phyloP scores from a whole-genome alignment of 30 jellyfish, hydroid and myxozoan genomes.

The Chrysaora quinquecirrha region DNA sequence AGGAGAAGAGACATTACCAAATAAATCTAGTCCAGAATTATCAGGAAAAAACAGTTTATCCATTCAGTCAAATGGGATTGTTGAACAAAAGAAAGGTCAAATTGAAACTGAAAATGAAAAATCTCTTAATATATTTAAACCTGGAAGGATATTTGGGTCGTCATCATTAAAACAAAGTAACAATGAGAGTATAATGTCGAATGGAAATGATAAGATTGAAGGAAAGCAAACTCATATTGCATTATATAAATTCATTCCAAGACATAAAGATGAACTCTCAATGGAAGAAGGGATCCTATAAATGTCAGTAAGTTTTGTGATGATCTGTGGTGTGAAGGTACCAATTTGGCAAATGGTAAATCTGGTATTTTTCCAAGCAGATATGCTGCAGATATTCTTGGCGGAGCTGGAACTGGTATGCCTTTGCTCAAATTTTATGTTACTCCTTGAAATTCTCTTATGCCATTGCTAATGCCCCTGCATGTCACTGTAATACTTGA shows the following conservation, averaged over 20 bases:
- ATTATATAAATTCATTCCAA: conserved; percentile 70
- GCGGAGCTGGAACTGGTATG: conserved; percentile 13
- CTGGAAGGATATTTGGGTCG: conserved; percentile 15
- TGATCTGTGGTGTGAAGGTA: conserved; percentile 93
- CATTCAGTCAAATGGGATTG: neutral
- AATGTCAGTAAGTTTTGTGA: conserved; percentile 71
- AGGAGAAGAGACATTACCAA: conserved; percentile 50
- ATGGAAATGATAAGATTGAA: conserved; percentile 2
- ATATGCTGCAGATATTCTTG: conserved; percentile 84
- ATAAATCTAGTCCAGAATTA: neutral
- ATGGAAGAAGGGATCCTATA: conserved; percentile 90
- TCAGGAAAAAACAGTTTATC: neutral
- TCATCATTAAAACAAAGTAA: neutral
- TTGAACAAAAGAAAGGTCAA: conserved; percentile 1
- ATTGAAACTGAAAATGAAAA: conserved; percentile 38
- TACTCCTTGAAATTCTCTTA: too few species aligned
- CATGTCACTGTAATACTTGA: too few species aligned
- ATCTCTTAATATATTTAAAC: neutral
- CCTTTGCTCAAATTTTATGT: neutral
- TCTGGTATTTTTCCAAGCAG: conserved; percentile 88
- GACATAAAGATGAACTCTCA: conserved; percentile 90
- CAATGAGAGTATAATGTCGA: conserved; percentile 12
- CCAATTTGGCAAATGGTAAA: conserved; percentile 81
- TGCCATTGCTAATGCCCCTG: too few species aligned
- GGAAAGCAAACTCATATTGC: conserved; percentile 89